Evolutionary conservation across 2,888 invertebrate genomes (phyloP).

Genomic region (Caenorhabditis drosophilae): DNA sequence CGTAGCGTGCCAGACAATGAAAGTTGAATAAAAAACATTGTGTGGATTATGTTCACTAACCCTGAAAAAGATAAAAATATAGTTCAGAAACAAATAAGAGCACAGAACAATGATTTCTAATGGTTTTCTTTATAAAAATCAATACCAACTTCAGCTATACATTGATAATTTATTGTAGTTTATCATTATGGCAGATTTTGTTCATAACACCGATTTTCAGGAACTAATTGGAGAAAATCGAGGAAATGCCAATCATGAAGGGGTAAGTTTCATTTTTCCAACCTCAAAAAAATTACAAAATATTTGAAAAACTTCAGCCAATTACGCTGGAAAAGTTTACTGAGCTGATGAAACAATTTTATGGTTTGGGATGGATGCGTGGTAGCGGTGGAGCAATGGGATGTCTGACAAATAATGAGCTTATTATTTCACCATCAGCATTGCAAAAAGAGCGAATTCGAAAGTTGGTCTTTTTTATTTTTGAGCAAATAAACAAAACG

Average conservation of each 20-base stretch:
- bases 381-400: slow-evolving; percentile 81
- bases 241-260: slow-evolving; percentile 23
- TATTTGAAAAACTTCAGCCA: slow-evolving; percentile 23
- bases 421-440: slow-evolving; percentile 93
- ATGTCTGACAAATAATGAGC: slow-evolving; percentile 72
- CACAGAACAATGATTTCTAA: not conserved
- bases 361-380: slow-evolving; percentile 91
- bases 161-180: not conserved
- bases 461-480: slow-evolving; percentile 11
- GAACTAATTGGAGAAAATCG: slow-evolving; percentile 18
- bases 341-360: slow-evolving; percentile 86
- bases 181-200: slow-evolving; percentile 18
- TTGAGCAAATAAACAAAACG: too few relatives aligned
- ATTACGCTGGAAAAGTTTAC: slow-evolving; percentile 77
- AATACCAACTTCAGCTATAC: not conserved
- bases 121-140: not conserved
- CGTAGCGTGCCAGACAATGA: too few relatives aligned
- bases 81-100: not conserved
- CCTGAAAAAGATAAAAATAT: not conserved
- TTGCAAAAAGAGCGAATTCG: slow-evolving; percentile 84
- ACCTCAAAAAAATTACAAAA: too few relatives aligned
- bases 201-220: slow-evolving; percentile 19
- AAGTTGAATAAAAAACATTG: too few relatives aligned
- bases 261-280: slow-evolving; percentile 4
- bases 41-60: too few relatives aligned